A percentile compares a stretch with the other conserved stretches of the same genome.
Evolutionary conservation across 2,113 vertebrate genomes (phyloP).

Genomic region (Cavia porcellus): DNA sequence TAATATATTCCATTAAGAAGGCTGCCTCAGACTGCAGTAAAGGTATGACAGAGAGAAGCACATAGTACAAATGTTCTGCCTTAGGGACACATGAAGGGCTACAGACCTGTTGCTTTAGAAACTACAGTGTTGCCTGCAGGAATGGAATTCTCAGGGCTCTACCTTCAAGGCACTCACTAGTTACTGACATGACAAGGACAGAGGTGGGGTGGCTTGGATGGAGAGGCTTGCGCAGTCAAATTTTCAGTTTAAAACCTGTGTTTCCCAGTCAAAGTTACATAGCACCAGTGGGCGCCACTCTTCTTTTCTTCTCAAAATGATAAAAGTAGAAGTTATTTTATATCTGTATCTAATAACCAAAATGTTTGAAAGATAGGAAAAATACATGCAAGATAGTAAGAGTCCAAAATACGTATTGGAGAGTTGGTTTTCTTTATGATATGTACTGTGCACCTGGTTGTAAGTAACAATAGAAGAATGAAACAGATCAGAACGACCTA

Average conservation of each 20-base stretch:
- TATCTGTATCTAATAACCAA: neutral
- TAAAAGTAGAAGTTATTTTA: neutral
- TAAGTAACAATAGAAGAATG: neutral
- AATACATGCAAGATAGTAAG: neutral
- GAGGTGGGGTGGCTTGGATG: fast-evolving
- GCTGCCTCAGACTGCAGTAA: neutral
- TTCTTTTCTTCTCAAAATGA: neutral
- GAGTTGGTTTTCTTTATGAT: neutral
- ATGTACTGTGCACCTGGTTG: no score
- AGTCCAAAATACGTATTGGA: neutral
- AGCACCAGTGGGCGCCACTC: neutral
- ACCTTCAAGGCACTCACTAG: neutral
- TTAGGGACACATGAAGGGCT: neutral
- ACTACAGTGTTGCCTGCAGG: neutral
- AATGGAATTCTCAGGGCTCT: fast-evolving
- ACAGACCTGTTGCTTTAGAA: neutral
- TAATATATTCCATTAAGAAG: neutral
- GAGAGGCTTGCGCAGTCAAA: no score
- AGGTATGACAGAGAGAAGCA: neutral
- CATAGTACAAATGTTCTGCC: neutral
- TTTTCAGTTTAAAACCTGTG: neutral
- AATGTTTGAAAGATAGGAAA: neutral
- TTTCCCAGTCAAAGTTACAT: neutral
- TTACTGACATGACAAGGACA: no score
- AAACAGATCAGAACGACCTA: neutral